These are phyloP conservation scores for rat (Rattus norvegicus) DNA, from an alignment of 2,113 vertebrate genomes.

Conservation along the genomic window DNA sequence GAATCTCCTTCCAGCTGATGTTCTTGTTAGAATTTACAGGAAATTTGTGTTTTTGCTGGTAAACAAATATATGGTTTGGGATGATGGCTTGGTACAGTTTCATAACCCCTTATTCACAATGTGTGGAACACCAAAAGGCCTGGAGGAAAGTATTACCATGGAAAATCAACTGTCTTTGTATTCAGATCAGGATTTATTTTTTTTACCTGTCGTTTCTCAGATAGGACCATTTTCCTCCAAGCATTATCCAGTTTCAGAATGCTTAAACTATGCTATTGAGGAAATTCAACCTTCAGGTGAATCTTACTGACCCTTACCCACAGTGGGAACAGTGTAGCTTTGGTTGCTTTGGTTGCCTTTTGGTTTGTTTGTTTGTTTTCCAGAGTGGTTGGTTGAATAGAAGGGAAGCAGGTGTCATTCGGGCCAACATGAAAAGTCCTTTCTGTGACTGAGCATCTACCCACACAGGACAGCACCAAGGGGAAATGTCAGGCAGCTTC, in stretches of 20 bases:
- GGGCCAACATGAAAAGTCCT: neutral
- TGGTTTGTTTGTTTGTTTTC: neutral
- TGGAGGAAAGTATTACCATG: neutral
- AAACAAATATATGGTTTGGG: neutral
- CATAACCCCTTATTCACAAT: neutral
- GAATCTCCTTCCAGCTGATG: slow-evolving; percentile 2
- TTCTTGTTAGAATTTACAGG: slow-evolving; percentile 27
- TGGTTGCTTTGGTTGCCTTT: neutral
- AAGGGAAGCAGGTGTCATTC: neutral
- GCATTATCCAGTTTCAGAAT: slow-evolving; percentile 46
- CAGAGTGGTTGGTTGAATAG: neutral
- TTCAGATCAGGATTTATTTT: slow-evolving; percentile 29
- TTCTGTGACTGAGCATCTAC: neutral
- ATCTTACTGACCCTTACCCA: slow-evolving; percentile 28
- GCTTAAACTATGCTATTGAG: neutral
- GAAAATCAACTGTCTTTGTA: slow-evolving; percentile 43
- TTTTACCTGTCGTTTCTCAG: slow-evolving; percentile 49
- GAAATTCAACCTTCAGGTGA: slow-evolving; percentile 41
- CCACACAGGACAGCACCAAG: neutral
- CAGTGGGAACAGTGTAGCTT: neutral
- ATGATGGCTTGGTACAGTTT: neutral
- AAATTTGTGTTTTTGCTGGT: neutral
- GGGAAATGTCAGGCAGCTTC: neutral
- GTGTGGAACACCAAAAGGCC: neutral
- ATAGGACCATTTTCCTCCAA: neutral